phyloP scores from a whole-genome alignment of 2,888 invertebrate species.

The Chrysotoxum bicinctum region DNA sequence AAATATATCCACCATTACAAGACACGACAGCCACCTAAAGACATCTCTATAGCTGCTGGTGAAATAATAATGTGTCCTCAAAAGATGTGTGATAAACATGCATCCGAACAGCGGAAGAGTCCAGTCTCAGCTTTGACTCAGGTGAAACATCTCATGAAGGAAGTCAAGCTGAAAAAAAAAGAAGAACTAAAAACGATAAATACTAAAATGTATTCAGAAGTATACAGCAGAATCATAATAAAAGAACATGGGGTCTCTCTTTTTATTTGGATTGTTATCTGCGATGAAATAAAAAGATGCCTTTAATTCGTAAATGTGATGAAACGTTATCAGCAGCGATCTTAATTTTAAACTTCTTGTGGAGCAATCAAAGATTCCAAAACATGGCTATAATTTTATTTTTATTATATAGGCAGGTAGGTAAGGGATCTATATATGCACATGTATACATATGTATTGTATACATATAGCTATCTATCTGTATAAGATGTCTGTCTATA shows the following conservation, averaged over 20 bases:
- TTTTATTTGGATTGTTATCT: slow-evolving; percentile 71
- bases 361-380: slow-evolving; percentile 74
- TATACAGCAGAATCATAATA: slow-evolving; percentile 63
- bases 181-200: slow-evolving; percentile 59
- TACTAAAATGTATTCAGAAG: slow-evolving; percentile 70
- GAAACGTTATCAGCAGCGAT: slow-evolving; percentile 73
- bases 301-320: slow-evolving; percentile 72
- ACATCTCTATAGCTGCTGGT: slow-evolving; percentile 66
- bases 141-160: slow-evolving; percentile 48
- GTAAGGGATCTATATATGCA: not conserved
- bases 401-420: slow-evolving; percentile 44
- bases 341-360: slow-evolving; percentile 74
- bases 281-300: slow-evolving; percentile 69
- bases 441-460: too few species aligned
- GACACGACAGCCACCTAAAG: slow-evolving; percentile 47
- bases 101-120: slow-evolving; percentile 66
- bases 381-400: slow-evolving; percentile 77
- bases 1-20: slow-evolving; percentile 59
- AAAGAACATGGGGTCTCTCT: slow-evolving; percentile 62
- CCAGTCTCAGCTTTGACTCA: slow-evolving; percentile 36
- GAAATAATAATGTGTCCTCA: slow-evolving; percentile 60
- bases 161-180: slow-evolving; percentile 46
- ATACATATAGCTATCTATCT: not conserved
- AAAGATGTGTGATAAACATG: slow-evolving; percentile 69
- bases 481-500: not conserved